phyloP scores from a whole-genome alignment of 2,888 invertebrate species.

The Timema podura region DNA sequence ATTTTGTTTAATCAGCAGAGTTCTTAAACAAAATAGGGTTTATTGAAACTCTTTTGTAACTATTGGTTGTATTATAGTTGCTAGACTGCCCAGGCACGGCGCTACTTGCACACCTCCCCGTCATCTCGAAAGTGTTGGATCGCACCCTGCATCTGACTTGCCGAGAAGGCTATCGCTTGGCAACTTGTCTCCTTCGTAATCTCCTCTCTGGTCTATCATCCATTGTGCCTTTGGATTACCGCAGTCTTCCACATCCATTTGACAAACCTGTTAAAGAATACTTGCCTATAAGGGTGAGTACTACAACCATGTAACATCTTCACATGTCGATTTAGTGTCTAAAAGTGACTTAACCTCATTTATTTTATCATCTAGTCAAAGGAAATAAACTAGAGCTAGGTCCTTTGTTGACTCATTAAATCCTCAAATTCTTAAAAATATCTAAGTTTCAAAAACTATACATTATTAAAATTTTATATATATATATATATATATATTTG shows the following conservation, averaged over 20 bases:
- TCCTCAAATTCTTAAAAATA: no score
- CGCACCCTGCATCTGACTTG: slow-evolving; percentile 65
- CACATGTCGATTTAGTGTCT: not conserved
- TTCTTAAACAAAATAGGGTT: not conserved
- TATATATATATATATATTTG: no score
- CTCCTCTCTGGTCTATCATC: slow-evolving; percentile 55
- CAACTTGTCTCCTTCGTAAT: slow-evolving; percentile 58
- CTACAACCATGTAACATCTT: not conserved
- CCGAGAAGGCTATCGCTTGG: slow-evolving; percentile 60
- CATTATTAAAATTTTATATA: no score
- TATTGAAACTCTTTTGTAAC: not conserved
- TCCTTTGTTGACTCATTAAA: no score
- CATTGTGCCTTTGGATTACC: slow-evolving; percentile 59
- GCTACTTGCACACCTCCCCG: slow-evolving; percentile 61
- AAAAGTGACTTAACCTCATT: no score
- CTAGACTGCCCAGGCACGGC: slow-evolving; percentile 62
- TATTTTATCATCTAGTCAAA: not conserved
- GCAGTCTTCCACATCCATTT: slow-evolving; percentile 57
- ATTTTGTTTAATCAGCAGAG: not conserved
- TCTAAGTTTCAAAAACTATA: no score
- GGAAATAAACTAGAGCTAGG: not conserved
- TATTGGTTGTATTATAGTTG: slow-evolving; percentile 43
- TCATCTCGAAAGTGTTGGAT: slow-evolving; percentile 63
- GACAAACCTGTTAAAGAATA: slow-evolving; percentile 62
- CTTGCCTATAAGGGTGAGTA: slow-evolving; percentile 59